Percentiles rank a stretch among this genome's conserved stretches.
These are phyloP conservation scores for Potamarius usumacintae DNA, from an alignment of 2,113 vertebrate species.

Conservation along the genomic window DNA sequence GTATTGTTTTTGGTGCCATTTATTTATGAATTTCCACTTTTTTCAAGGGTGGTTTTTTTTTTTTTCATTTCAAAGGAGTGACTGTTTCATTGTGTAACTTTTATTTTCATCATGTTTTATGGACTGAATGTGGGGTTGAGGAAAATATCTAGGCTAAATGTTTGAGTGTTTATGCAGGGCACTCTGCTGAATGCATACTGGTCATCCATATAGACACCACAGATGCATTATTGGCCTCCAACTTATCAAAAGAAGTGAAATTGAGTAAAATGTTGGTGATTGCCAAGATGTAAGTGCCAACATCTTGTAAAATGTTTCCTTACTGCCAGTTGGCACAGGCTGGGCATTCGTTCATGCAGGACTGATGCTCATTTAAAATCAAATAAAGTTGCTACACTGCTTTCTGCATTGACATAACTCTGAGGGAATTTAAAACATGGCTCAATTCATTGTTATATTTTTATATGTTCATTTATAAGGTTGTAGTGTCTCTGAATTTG, in stretches of 20 bases:
- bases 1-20: slow-evolving; percentile 35
- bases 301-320: slow-evolving; percentile 51
- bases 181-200: neutral
- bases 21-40: slow-evolving; percentile 24
- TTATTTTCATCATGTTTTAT: neutral
- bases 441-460: neutral
- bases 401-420: slow-evolving; percentile 32
- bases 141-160: neutral
- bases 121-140: neutral
- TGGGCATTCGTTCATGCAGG: slow-evolving; percentile 43
- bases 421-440: slow-evolving; percentile 38
- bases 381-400: slow-evolving; percentile 35
- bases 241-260: slow-evolving; percentile 24
- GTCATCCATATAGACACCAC: neutral
- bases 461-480: neutral
- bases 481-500: neutral
- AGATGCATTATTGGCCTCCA: neutral
- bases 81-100: neutral
- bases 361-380: slow-evolving; percentile 41
- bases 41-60: slow-evolving; percentile 19
- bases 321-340: slow-evolving; percentile 31
- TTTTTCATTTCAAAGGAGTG: slow-evolving; percentile 27
- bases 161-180: slow-evolving; percentile 1
- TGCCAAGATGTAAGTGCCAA: slow-evolving; percentile 43
- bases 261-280: slow-evolving; percentile 23